Evolutionary conservation across 2,113 vertebrate species (phyloP).

Genomic region (Calypte anna): DNA sequence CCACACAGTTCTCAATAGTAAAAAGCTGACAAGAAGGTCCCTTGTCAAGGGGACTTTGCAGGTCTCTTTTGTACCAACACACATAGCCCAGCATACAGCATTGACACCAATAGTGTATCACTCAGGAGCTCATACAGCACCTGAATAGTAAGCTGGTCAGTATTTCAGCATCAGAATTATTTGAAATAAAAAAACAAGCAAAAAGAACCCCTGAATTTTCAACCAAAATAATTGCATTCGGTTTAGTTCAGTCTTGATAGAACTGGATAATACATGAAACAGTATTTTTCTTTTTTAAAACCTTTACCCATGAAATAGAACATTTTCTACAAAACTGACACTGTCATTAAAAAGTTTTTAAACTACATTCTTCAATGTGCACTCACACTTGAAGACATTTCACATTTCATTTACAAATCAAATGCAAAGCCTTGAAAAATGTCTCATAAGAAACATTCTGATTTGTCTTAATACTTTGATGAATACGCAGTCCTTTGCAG

Average conservation of each 20-base stretch:
- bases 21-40: neutral
- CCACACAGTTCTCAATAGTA: neutral
- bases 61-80: neutral
- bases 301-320: neutral
- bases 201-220: neutral
- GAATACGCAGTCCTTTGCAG: neutral
- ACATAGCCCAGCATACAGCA: neutral
- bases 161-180: neutral
- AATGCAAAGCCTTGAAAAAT: neutral
- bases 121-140: neutral
- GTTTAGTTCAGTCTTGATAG: neutral
- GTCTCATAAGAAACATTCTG: neutral
- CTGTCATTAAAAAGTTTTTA: neutral
- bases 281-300: neutral
- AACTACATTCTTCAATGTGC: slow-evolving; percentile 1
- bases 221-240: neutral
- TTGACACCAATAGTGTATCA: neutral
- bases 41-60: neutral
- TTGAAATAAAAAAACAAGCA: neutral
- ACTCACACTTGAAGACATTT: neutral
- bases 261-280: neutral
- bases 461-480: neutral
- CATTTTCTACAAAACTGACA: neutral
- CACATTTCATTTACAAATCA: neutral
- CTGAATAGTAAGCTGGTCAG: neutral